A percentile compares a stretch with the other conserved stretches of the same genome.
phyloP scores from a whole-genome alignment of 2,797 vertebrate genomes.

The Dromococcyx pavoninus region DNA sequence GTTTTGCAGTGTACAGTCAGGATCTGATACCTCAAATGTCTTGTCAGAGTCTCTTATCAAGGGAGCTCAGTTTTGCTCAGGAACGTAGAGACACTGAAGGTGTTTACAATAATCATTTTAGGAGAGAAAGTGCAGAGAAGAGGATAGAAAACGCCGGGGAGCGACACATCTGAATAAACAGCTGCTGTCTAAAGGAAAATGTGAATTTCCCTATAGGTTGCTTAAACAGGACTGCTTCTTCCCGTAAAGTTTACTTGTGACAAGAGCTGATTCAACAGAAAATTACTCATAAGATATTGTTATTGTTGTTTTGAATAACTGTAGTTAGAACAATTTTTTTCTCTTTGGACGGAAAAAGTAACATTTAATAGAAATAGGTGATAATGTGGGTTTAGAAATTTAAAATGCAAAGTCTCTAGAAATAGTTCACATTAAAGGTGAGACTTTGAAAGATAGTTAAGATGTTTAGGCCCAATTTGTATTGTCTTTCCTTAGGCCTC shows the following conservation, averaged over 20 bases:
- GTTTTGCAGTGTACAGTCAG: not conserved
- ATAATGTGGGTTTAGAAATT: not conserved
- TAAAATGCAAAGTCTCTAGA: not conserved
- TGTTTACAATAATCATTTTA: not conserved
- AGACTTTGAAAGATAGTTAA: not conserved
- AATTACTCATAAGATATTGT: not conserved
- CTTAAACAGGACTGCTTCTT: not conserved
- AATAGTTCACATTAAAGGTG: not conserved
- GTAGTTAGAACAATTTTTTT: not conserved
- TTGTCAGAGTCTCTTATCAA: not conserved
- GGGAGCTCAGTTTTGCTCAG: not conserved
- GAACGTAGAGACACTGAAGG: not conserved
- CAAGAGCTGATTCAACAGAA: not conserved
- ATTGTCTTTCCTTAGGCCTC: not conserved
- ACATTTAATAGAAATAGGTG: not conserved
- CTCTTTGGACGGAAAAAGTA: not conserved
- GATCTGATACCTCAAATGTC: not conserved
- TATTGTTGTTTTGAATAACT: not conserved
- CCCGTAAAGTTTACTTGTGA: not conserved
- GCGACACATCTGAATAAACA: not conserved
- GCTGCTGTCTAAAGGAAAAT: not conserved
- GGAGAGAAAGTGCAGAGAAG: not conserved
- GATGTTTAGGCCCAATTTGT: not conserved
- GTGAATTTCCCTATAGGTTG: not conserved
- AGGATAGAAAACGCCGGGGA: not conserved